Base-by-base conservation (phyloP, 2,113 vertebrate species). In the Oncorhynchus keta region DNA sequence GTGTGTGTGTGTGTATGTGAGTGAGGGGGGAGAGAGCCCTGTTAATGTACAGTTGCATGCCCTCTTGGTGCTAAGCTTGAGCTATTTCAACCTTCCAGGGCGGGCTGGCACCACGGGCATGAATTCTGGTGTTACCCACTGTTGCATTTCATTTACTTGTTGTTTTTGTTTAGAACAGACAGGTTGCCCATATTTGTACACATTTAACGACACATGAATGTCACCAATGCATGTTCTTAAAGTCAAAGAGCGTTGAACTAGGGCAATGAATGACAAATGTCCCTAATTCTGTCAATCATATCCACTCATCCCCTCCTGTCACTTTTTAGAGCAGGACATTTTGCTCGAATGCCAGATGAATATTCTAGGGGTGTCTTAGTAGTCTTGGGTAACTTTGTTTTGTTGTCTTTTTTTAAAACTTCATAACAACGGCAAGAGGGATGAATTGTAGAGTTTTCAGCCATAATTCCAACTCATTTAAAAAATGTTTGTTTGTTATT, bases 51-150 rank as follows among this genome's bases (percentile, higher is more conserved):
- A 49, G 75, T 73, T 49, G 79, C 73, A 57, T n/a, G 71, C 59
- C 77, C 70, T 74, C 14, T 0, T 77, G 77, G 89, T 86, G 92
- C 72, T 89, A 89, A 93, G 81, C 86, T 86, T 77, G 14, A 62
- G 68, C 80, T 89, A 86, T 90, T 89, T 86, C 61, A 75, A 78
- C 57, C 73, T 45, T 55, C 13, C 51, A 18, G 16, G 68, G 77
- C 69, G 64, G n/a, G 8, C 39, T 70, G 69, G 77, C 69, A 1
- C 81, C 66, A 59, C 30, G 30, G 30, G 18, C 57, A 7, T 68
- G 3, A 68, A 77, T 66, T 73, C 75, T 35, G 76, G 75, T 78
- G 57, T n/a, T 74, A 74, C 73, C 39, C 51, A 64, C 35, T 24
- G 4, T n/a, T 39, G 55, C 51, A 73, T 62, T 57, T 16, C 22